A percentile compares a stretch with the other conserved stretches of the same genome.
Conservation (phyloP, 2,888 invertebrate genomes). For the Parnassius apollo region DNA sequence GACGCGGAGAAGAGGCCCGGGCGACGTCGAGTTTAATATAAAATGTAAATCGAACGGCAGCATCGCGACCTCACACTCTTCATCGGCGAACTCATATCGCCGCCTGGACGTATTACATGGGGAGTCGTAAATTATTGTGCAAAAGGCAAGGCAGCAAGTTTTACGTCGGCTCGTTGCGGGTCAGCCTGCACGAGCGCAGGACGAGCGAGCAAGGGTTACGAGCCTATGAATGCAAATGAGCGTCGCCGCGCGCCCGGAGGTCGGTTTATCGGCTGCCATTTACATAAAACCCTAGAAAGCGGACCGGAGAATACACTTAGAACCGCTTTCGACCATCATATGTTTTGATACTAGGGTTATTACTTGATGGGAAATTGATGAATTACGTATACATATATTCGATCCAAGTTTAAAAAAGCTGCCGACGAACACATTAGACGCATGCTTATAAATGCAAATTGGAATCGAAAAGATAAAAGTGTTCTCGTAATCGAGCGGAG, state of each 20-base stretch:
- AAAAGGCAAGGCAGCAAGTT: conserved; percentile 72
- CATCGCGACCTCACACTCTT: conserved; percentile 68
- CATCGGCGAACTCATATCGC: conserved; percentile 71
- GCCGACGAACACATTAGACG: conserved; percentile 7
- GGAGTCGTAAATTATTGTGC: conserved; percentile 78
- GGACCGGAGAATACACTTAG: conserved; percentile 60
- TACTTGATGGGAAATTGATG: conserved; percentile 46
- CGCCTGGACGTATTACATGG: conserved; percentile 72
- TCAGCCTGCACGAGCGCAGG: conserved; percentile 57
- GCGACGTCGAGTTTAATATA: conserved; percentile 76
- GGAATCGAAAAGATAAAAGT: conserved; percentile 6
- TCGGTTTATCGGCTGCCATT: conserved; percentile 74
- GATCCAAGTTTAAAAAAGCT: conserved; percentile 20
- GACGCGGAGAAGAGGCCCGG: conserved; percentile 60
- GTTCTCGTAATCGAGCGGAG: conserved; percentile 17
- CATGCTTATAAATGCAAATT: conserved; percentile 6
- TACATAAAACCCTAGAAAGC: conserved; percentile 71
- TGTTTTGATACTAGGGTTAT: conserved; percentile 41
- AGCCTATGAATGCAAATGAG: conserved; percentile 81
- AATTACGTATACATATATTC: conserved; percentile 12
- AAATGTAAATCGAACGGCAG: conserved; percentile 78
- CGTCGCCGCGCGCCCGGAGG: conserved; percentile 61
- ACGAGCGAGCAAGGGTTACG: conserved; percentile 75
- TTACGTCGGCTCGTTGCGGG: conserved; percentile 59
- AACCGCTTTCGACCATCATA: conserved; percentile 57